Base-by-base conservation (phyloP, 2,888 invertebrate species). In the Achlya flavicornis region DNA sequence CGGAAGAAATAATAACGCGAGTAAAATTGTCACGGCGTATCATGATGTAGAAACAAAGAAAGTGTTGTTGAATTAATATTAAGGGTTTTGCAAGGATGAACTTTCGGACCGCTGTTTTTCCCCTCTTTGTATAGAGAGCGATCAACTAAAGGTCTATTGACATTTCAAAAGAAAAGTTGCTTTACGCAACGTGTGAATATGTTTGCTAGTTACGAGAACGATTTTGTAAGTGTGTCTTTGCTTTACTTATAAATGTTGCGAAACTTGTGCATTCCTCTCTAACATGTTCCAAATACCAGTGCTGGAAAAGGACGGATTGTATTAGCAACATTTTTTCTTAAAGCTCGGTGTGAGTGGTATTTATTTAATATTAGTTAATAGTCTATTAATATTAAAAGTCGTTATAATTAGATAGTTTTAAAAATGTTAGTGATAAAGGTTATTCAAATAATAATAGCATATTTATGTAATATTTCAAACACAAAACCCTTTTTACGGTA, bases 31-130 rank as follows among this genome's bases (percentile, higher is more conserved):
- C 46, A 74, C 80, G n/a, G 80, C 82, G 12, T 83, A 81, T 48
- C 74, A 84, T 57, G 92, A 92, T 61, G 82, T 83, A 1, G 92
- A 93, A 64, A 92, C 90, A 82, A 88, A 92, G 66, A 92, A 90
- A 74, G 91, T 90, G 67, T 72, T 93, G 61, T 68, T 86, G 19
- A 53, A 53, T 53, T 53, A 19, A 10, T 53, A 19, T 19, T 53
- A 4, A 2, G 10, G 16, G 1, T 7, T n/a, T 6, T n/a, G 12
- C 41, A 12, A 12, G 10, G 43, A 43, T 43, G 12, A 14, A 14
- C 14, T 43, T 43, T 43, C 8, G 38, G 8, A 8, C 41, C 7
- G 3, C 3, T 14, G 46, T 46, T 46, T 58, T 58, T 58, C 14
- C 14, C 5, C 26, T 35, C 16, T 38, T 11, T 33, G 3, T 14